Base-by-base conservation (phyloP, 2,797 vertebrate species). In the Epinephelus awoara region DNA sequence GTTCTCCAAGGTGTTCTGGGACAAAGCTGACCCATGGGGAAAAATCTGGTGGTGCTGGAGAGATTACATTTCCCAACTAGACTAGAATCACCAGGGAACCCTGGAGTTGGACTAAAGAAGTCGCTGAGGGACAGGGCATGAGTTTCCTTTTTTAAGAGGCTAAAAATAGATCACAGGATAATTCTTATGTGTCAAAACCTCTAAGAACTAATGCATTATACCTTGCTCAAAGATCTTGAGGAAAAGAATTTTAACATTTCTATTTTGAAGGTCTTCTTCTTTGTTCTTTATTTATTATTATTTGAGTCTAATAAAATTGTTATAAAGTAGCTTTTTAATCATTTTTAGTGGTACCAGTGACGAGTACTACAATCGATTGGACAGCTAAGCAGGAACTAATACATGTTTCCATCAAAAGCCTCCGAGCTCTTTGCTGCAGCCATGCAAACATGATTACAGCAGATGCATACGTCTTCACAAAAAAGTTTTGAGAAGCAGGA, bases 21-120 rank as follows among this genome's bases (percentile, higher is more conserved):
- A 9, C 15, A 29, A 46, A 14, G 18, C 25, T 54, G 52, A 59
- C 51, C 50, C 19, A n/a, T 29, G 61, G 50, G 55, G 56, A 46
- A 46, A 19, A 42, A 68, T 59, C 64, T 3, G 3, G 51, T 57
- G 11, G 14, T 3, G 15, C 62, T 56, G 6, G 49, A 77, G 38
- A 34, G 47, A 73, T 79, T 73, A 57, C 56, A 66, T 62, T 57
- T 49, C 40, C 58, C 67, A 65, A 34, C 52, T 54, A 50, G 62
- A 58, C 25, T 62, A 19, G 64, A 18, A 49, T 18, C 25, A 1
- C 65, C n/a, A 27, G 25, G 47, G 50, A 70, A 25, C 59, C 34
- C 34, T 6, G n/a, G 13, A 50, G 46, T 14, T 49, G 13, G 66
- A 70, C 40, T 25, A 65, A 51, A 18, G 19, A 44, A 19, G 25